These are phyloP conservation scores for Pelmatolapia mariae DNA, from an alignment of 2,113 vertebrate species.

Conservation along the genomic window DNA sequence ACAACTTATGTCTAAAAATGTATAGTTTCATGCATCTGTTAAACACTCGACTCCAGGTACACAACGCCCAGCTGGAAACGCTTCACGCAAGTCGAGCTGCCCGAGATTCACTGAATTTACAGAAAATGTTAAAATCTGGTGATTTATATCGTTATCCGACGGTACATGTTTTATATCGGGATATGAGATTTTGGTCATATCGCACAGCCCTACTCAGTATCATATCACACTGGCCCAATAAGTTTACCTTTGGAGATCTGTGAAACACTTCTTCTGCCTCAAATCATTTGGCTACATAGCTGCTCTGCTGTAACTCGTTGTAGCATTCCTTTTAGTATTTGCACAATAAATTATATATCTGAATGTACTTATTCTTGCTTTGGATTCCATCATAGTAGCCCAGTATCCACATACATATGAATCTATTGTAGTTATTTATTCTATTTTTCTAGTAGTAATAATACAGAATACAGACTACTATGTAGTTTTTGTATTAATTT, in stretches of 20 bases:
- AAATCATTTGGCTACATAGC: not conserved
- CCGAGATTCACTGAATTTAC: not conserved
- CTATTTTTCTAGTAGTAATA: not conserved
- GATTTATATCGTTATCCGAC: fast-evolving
- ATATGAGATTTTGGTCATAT: not conserved
- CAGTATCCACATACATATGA: not conserved
- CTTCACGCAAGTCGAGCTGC: not conserved
- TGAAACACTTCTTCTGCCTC: not conserved
- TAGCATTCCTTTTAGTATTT: not conserved
- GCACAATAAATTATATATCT: not conserved
- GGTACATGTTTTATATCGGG: not conserved
- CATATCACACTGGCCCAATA: not conserved
- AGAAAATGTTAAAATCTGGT: not conserved
- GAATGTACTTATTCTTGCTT: not conserved
- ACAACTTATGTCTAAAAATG: not conserved
- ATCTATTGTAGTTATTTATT: not conserved
- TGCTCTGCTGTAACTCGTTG: not conserved
- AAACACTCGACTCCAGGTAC: not conserved
- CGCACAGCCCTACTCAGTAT: not conserved
- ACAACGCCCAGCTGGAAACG: not conserved
- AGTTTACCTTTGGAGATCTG: not conserved
- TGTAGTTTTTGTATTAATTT: not conserved
- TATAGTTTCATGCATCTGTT: not conserved
- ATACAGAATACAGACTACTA: not conserved
- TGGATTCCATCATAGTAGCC: not conserved